Evolutionary conservation across 2,113 vertebrate genomes (phyloP).

Genomic region (Paratilapia polleni): DNA sequence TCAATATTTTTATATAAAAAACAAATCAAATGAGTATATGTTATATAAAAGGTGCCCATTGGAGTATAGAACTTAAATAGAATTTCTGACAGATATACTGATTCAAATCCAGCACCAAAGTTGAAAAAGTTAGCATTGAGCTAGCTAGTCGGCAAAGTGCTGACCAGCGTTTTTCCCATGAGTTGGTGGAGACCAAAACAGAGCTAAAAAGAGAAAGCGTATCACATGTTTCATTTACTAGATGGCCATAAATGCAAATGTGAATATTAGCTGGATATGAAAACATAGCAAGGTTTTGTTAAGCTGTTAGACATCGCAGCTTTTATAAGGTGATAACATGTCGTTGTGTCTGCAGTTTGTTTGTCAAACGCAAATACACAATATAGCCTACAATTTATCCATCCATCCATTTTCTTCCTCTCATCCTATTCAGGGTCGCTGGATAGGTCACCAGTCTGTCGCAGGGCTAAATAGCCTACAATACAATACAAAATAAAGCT

Average conservation of each 20-base stretch:
- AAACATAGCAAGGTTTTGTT: background rate
- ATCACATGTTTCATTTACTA: background rate
- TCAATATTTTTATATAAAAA: background rate
- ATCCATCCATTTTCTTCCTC: too few species aligned
- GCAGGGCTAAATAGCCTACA: background rate
- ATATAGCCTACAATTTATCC: too few species aligned
- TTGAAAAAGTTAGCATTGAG: background rate
- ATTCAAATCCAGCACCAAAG: background rate
- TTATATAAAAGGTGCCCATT: background rate
- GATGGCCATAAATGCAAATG: background rate
- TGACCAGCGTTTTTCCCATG: background rate
- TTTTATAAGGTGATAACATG: too few species aligned
- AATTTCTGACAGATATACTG: background rate
- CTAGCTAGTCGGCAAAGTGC: background rate
- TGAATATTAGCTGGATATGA: too few species aligned
- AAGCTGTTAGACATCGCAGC: too few species aligned
- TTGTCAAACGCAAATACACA: too few species aligned
- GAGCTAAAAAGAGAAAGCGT: too few species aligned
- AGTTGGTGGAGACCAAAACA: background rate
- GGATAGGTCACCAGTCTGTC: too few species aligned
- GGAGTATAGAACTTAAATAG: background rate
- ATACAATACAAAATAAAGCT: too few species aligned
- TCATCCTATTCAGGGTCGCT: too few species aligned
- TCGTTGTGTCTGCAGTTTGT: background rate
- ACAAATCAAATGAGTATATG: background rate